A percentile compares a stretch with the other conserved stretches of the same genome.
Conservation (phyloP, 2,113 vertebrate genomes). For the Tringa solitaria region DNA sequence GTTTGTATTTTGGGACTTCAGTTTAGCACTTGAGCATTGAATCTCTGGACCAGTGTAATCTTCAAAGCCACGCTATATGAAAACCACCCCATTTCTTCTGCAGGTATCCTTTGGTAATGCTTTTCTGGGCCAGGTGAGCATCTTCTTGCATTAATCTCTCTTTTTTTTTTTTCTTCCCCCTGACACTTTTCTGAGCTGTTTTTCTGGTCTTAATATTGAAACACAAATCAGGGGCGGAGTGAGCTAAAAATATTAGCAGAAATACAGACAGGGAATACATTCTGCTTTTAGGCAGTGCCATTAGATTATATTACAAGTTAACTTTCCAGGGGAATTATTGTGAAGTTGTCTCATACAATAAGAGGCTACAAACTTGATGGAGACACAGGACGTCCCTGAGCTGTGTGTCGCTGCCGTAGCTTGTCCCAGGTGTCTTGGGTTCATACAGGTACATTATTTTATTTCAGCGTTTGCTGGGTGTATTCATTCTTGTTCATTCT, state of each 20-base stretch:
- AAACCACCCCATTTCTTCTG: not conserved
- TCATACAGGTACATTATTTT: not conserved
- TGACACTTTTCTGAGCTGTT: not conserved
- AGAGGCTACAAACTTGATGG: not conserved
- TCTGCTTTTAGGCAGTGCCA: not conserved
- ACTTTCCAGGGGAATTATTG: not conserved
- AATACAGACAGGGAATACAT: not conserved
- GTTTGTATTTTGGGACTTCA: not conserved
- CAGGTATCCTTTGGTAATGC: not conserved
- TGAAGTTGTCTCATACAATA: not conserved
- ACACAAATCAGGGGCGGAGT: not conserved
- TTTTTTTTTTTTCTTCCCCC: rapidly evolving
- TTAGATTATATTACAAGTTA: not conserved
- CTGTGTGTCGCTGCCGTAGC: not conserved
- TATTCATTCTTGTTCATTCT: not conserved
- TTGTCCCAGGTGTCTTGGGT: not conserved
- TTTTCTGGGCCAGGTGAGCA: not conserved
- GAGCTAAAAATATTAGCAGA: not conserved
- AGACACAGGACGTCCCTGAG: not conserved
- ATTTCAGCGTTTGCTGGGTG: not conserved
- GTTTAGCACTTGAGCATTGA: not conserved
- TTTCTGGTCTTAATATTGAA: not conserved
- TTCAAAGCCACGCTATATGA: not conserved
- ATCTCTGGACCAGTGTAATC: not conserved
- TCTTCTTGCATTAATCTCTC: not conserved